Conservation (phyloP, 2,797 vertebrate species). For the Macropus fuliginosus region DNA sequence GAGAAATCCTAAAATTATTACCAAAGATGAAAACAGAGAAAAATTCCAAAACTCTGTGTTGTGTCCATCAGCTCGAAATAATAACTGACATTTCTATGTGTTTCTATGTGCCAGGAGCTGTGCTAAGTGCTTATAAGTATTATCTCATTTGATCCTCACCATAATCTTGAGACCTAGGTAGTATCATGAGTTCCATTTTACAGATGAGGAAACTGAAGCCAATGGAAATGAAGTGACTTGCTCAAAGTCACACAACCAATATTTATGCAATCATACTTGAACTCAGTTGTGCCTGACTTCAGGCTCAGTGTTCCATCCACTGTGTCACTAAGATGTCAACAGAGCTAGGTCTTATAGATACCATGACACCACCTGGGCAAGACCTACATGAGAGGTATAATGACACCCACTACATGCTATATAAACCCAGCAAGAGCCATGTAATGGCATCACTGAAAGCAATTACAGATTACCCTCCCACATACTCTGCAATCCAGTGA, state of each 20-base stretch:
- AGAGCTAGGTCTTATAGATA: too few relatives aligned
- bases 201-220: not conserved
- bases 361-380: not conserved
- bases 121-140: not conserved
- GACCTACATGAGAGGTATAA: not conserved
- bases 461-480: not conserved
- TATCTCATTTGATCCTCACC: not conserved
- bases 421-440: not conserved
- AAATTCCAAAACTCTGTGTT: not conserved
- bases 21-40: not conserved
- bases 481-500: not conserved
- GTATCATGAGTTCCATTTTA: not conserved
- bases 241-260: too few relatives aligned
- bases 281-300: not conserved
- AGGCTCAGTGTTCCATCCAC: not conserved
- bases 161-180: not conserved
- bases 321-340: not conserved
- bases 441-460: not conserved
- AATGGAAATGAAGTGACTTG: not conserved
- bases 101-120: not conserved
- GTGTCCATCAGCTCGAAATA: not conserved
- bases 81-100: not conserved
- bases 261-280: not conserved
- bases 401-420: not conserved
- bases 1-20: not conserved